Evolutionary conservation across 2,113 vertebrate genomes (phyloP).

Genomic region (Leptocoma aspasia): DNA sequence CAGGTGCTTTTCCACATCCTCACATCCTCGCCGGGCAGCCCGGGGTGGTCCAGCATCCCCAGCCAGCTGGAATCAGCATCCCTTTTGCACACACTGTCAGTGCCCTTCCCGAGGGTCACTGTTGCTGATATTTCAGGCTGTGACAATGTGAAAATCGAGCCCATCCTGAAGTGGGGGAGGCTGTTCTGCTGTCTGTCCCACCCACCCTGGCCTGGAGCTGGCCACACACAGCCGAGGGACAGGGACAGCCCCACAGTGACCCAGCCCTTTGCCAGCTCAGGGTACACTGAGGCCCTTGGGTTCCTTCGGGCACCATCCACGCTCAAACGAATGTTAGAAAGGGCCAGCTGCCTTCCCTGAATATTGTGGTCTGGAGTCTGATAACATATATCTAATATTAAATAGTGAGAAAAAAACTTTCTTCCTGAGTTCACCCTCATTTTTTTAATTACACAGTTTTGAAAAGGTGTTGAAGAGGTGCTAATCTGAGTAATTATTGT

Average conservation of each 20-base stretch:
- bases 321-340: not conserved
- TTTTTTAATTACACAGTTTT: not conserved
- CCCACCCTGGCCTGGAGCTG: rapidly evolving
- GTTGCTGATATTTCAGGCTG: rapidly evolving
- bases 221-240: not conserved
- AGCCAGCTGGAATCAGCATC: not conserved
- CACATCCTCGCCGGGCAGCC: too few relatives aligned
- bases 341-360: not conserved
- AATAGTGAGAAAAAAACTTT: not conserved
- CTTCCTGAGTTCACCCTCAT: not conserved
- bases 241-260: not conserved
- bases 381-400: not conserved
- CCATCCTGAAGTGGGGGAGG: not conserved
- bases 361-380: not conserved
- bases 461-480: not conserved
- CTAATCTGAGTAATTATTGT: not conserved
- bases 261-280: rapidly evolving
- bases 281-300: rapidly evolving
- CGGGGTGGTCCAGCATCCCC: not conserved
- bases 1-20: not conserved
- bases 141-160: not conserved
- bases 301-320: rapidly evolving
- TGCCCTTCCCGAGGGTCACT: not conserved
- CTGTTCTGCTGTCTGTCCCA: not conserved
- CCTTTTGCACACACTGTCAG: not conserved